phyloP scores from a whole-genome alignment of 2,888 invertebrate genomes.

The Cancer borealis region DNA sequence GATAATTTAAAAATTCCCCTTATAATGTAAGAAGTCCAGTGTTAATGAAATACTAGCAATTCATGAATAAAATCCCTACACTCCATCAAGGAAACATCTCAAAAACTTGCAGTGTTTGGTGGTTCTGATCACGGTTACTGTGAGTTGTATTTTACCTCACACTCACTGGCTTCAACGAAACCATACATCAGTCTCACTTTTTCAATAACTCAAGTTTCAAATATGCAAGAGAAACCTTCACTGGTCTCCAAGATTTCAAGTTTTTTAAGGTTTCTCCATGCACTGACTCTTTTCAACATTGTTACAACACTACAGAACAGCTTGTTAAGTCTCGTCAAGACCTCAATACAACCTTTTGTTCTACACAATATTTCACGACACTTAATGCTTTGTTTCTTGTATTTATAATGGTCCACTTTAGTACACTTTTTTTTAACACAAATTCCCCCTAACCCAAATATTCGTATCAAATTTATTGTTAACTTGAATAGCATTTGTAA shows the following conservation, averaged over 20 bases:
- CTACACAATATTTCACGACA: not conserved
- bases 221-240: not conserved
- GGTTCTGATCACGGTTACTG: not conserved
- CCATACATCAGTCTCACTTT: not conserved
- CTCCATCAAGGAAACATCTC: not conserved
- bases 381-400: not conserved
- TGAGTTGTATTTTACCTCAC: not conserved
- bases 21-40: not conserved
- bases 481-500: not conserved
- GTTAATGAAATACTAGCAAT: not conserved
- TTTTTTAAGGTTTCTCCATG: not conserved
- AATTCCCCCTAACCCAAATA: not conserved
- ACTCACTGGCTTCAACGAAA: not conserved
- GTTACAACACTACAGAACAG: not conserved
- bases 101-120: not conserved
- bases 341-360: not conserved
- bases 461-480: not conserved
- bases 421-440: not conserved
- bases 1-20: not conserved
- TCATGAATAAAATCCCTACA: not conserved
- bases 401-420: too few relatives aligned
- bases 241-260: not conserved
- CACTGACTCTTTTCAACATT: not conserved
- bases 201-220: not conserved
- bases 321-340: not conserved